A percentile compares a stretch with the other conserved stretches of the same genome.
phyloP scores from a whole-genome alignment of 2,888 invertebrate species.

The Saturnia pavonia region DNA sequence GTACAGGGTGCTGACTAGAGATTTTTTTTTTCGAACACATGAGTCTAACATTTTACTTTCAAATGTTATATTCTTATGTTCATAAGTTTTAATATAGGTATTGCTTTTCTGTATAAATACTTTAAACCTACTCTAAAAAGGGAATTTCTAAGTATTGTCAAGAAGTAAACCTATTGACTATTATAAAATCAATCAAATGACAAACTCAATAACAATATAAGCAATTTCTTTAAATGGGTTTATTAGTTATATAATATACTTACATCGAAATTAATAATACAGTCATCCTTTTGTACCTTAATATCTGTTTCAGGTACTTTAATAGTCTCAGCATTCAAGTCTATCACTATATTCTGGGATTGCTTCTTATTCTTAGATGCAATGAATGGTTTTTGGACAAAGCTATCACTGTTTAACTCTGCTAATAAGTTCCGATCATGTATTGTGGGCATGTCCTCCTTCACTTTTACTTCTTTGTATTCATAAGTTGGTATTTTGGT shows the following conservation, averaged over 20 bases:
- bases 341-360: constrained; percentile 87
- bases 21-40: too few relatives aligned
- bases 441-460: constrained; percentile 78
- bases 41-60: too few relatives aligned
- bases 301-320: constrained; percentile 83
- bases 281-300: constrained; percentile 76
- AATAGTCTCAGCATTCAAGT: constrained; percentile 87
- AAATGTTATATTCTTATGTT: too few relatives aligned
- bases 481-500: constrained; percentile 78
- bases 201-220: not conserved
- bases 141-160: too few relatives aligned
- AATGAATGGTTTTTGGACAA: constrained; percentile 83
- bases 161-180: too few relatives aligned
- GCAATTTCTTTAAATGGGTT: too few relatives aligned
- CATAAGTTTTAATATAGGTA: too few relatives aligned
- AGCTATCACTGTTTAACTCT: constrained; percentile 87
- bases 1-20: too few relatives aligned
- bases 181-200: too few relatives aligned
- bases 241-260: not conserved
- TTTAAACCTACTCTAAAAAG: too few relatives aligned
- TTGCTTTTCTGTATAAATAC: too few relatives aligned
- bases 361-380: constrained; percentile 83
- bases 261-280: constrained; percentile 81
- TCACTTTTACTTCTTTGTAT: constrained; percentile 71
- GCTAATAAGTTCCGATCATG: constrained; percentile 83